These are phyloP conservation scores for Holothuria scabra DNA, from an alignment of 53 echinoderm and acorn worm genomes.

Conservation along the genomic window DNA sequence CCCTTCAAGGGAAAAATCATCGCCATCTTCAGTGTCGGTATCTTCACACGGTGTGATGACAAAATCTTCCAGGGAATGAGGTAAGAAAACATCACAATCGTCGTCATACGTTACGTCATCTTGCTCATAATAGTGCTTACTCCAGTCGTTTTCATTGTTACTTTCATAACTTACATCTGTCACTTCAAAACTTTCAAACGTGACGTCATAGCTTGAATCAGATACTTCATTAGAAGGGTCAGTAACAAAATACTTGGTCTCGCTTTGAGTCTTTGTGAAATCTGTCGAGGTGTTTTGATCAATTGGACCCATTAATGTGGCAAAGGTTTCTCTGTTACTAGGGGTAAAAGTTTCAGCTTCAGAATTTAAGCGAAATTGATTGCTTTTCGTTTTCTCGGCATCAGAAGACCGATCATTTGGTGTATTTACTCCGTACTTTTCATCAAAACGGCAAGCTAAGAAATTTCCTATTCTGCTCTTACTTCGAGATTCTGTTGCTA, in stretches of 20 bases:
- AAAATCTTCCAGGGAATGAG: not conserved
- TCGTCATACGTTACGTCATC: not conserved
- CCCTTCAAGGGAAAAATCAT: not conserved
- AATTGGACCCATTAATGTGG: not conserved
- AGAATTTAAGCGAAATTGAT: no score
- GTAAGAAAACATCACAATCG: not conserved
- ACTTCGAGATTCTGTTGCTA: not conserved
- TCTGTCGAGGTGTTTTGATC: no score
- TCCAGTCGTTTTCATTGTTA: not conserved
- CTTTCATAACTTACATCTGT: no score
- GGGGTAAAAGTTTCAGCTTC: no score
- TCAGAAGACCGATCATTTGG: not conserved
- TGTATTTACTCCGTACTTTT: not conserved
- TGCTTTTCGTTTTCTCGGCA: not conserved
- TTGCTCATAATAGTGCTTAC: not conserved
- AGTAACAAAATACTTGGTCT: no score
- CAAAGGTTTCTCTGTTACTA: no score
- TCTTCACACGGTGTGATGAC: slow-evolving; percentile 41
- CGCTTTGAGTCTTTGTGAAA: no score
- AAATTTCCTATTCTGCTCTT: not conserved
- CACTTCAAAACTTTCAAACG: no score
- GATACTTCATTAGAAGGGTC: no score
- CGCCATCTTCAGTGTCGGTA: slow-evolving; percentile 28
- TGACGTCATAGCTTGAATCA: no score
- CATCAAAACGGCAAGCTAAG: slow-evolving; percentile 29